Base-by-base conservation (phyloP, 2,888 invertebrate genomes). In the Lymantria monacha region DNA sequence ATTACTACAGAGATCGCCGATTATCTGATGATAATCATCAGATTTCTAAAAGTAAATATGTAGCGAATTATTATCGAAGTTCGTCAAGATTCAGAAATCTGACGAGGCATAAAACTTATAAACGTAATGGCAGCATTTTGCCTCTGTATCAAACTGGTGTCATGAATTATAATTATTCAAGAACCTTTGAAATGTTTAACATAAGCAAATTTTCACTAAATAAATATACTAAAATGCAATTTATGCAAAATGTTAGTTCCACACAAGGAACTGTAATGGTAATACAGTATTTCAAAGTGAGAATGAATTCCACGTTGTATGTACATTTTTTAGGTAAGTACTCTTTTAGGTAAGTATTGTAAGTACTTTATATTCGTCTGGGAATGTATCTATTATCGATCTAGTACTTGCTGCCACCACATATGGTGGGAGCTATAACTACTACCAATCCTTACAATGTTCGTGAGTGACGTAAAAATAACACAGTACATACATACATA, bases 271-370 rank as follows among this genome's bases (percentile, higher is more conserved):
- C 63, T 11, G 64, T 84, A n/a, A 72, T 81, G 56, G 40, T 87
- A 0, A 57, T 87, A 30, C 90, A 91, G 56, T 88, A 87, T 61
- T 87, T 89, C 48, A 91, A 90, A 81, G 84, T 86, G 1, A 76
- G 87, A 7, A 62, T 66, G 0, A 90, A 90, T 68, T 85, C 89
- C 22, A 89, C 88, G 1, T 61, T 89, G 7, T 90, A 85, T 57
- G 83, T 76, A 7, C 60, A 70, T 59, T 80, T 75, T 67, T 73
- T 90, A 55, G 91, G 91, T 90, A 65, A 73, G 76, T 60, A 30
- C 11, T 7, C 11, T 45, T n/a, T n/a, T n/a, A n/a, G n/a, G n/a
- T n/a, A n/a, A n/a, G n/a, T n/a, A n/a, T n/a, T n/a, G n/a, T n/a
- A n/a, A n/a, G n/a, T n/a, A n/a, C n/a, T n/a, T n/a, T n/a, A n/a